Conservation (phyloP, 2,888 invertebrate species). For the Sericinus montela region DNA sequence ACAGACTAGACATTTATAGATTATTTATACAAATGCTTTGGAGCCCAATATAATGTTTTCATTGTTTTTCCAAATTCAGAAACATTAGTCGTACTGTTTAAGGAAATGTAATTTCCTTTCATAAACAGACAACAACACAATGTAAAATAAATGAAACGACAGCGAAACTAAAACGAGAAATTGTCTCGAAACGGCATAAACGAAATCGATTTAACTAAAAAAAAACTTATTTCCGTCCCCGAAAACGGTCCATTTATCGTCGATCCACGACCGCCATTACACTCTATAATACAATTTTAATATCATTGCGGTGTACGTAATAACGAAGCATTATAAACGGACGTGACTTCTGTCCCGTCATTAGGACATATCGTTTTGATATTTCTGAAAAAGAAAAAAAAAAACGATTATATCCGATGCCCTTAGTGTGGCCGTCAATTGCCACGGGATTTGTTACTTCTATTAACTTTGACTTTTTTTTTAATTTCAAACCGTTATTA, state of each 20-base stretch:
- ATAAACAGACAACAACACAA: not conserved
- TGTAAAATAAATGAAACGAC: slow-evolving; percentile 26
- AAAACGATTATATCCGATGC: slow-evolving; percentile 9
- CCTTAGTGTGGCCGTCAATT: not conserved
- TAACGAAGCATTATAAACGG: slow-evolving; percentile 48
- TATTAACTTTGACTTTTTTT: not conserved
- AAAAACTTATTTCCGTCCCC: slow-evolving; percentile 59
- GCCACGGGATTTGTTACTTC: not conserved
- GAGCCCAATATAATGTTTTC: slow-evolving; percentile 20
- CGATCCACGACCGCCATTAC: slow-evolving; percentile 56
- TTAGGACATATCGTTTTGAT: slow-evolving; percentile 45
- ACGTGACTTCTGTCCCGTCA: slow-evolving; percentile 70
- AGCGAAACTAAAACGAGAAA: slow-evolving; percentile 20
- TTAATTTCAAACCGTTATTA: too few relatives aligned
- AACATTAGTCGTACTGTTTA: too few relatives aligned
- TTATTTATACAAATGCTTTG: too few relatives aligned
- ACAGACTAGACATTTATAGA: too few relatives aligned
- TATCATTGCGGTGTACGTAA: slow-evolving; percentile 50
- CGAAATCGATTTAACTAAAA: slow-evolving; percentile 61
- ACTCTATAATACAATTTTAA: slow-evolving; percentile 62
- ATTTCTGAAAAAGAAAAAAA: slow-evolving; percentile 7
- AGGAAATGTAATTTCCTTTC: not conserved
- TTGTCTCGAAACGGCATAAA: slow-evolving; percentile 46
- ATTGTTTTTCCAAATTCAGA: slow-evolving; percentile 14
- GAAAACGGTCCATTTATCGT: slow-evolving; percentile 61